Conservation (phyloP, 2,888 invertebrate species). For the Gymnosoma rotundatum region DNA sequence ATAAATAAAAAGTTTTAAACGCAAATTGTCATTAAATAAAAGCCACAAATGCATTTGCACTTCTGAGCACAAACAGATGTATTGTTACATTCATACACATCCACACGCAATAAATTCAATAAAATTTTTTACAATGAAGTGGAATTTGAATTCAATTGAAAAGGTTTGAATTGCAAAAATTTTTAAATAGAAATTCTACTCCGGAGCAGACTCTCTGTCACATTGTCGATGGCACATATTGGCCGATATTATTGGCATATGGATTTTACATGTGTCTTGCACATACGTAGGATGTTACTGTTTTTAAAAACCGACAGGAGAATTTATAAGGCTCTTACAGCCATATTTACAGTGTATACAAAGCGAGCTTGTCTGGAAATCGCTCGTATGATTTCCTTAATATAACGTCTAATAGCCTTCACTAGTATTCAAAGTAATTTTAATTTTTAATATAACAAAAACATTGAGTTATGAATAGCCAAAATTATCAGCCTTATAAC, state of each 20-base stretch:
- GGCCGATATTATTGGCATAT: constrained; percentile 3
- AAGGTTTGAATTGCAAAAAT: constrained; percentile 45
- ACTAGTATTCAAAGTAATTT: no score
- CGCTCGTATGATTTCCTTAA: no score
- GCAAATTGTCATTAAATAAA: constrained; percentile 63
- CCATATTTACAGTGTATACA: no score
- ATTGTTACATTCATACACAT: constrained; percentile 1
- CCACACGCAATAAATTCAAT: not conserved
- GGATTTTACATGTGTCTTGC: constrained; percentile 26
- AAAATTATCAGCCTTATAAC: no score
- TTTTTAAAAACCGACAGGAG: no score
- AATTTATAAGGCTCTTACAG: no score
- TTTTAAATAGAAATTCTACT: constrained; percentile 20
- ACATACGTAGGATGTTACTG: no score
- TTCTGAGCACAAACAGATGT: not conserved
- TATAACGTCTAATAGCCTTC: no score
- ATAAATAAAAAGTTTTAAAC: constrained; percentile 60
- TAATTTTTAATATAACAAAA: no score
- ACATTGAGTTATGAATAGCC: no score
- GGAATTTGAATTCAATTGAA: constrained; percentile 56
- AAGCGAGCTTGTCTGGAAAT: no score
- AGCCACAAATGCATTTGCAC: constrained; percentile 65
- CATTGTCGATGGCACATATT: not conserved
- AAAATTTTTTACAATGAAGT: constrained; percentile 34
- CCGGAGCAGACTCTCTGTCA: not conserved